These are phyloP conservation scores for Alosa sapidissima DNA, from an alignment of 2,797 vertebrate species.

Conservation along the genomic window DNA sequence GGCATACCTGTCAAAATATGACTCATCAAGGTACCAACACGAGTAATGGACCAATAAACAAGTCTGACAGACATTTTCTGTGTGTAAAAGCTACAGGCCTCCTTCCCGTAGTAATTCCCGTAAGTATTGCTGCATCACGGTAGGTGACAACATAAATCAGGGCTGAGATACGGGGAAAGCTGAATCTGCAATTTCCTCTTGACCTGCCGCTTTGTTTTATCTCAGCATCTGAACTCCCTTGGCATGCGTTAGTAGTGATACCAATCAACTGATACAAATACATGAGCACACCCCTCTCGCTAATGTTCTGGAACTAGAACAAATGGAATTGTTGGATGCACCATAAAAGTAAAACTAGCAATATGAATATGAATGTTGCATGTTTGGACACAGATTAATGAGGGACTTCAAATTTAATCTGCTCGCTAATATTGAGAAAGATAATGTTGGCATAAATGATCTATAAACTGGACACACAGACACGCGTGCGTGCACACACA, in stretches of 20 bases:
- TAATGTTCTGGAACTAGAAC: background rate
- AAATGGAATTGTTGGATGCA: background rate
- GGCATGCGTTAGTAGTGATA: background rate
- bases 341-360: background rate
- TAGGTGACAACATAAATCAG: background rate
- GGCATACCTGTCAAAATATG: background rate
- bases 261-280: background rate
- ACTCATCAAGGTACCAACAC: background rate
- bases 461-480: background rate
- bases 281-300: background rate
- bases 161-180: background rate
- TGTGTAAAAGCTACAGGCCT: background rate
- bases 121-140: background rate
- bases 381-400: background rate
- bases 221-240: background rate
- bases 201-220: background rate
- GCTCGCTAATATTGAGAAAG: background rate
- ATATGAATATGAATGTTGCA: background rate
- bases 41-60: background rate
- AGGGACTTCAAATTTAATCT: background rate
- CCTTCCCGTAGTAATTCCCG: background rate
- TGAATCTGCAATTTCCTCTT: slow-evolving; percentile 4
- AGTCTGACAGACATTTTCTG: background rate
- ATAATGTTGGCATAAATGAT: background rate
- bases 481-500: background rate